phyloP scores from a whole-genome alignment of 2,888 invertebrate species.

The Papilio protenor region DNA sequence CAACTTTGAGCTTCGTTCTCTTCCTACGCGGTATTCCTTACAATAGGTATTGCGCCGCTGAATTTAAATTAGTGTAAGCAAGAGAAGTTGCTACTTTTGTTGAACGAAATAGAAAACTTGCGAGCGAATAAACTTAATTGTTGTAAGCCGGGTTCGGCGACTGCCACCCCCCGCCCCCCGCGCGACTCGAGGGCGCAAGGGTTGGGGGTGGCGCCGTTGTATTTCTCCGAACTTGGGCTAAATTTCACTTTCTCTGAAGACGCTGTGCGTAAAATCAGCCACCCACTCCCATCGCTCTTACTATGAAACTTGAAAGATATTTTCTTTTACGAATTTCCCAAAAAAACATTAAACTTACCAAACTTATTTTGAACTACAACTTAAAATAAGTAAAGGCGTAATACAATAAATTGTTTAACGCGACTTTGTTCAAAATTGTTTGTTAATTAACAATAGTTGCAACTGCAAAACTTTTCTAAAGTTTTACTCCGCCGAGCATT shows the following conservation, averaged over 20 bases:
- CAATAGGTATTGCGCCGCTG: slow-evolving; percentile 16
- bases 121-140: slow-evolving; percentile 82
- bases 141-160: slow-evolving; percentile 79
- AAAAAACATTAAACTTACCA: slow-evolving; percentile 43
- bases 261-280: slow-evolving; percentile 81
- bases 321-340: slow-evolving; percentile 60
- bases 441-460: background rate
- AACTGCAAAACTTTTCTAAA: slow-evolving; percentile 46
- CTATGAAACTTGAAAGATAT: slow-evolving; percentile 68
- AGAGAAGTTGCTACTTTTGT: slow-evolving; percentile 56
- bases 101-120: slow-evolving; percentile 72
- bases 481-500: slow-evolving; percentile 68
- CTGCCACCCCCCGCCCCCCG: slow-evolving; percentile 63
- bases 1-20: slow-evolving; percentile 25
- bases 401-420: background rate
- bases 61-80: slow-evolving; percentile 44
- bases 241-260: slow-evolving; percentile 84
- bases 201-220: slow-evolving; percentile 70
- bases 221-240: slow-evolving; percentile 83
- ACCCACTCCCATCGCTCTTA: slow-evolving; percentile 67
- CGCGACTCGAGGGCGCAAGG: slow-evolving; percentile 62
- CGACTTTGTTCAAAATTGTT: background rate
- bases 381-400: background rate
- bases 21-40: background rate
- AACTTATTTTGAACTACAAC: background rate